Conservation (phyloP, 2,113 vertebrate genomes). For the Tachuris rubrigastra region DNA sequence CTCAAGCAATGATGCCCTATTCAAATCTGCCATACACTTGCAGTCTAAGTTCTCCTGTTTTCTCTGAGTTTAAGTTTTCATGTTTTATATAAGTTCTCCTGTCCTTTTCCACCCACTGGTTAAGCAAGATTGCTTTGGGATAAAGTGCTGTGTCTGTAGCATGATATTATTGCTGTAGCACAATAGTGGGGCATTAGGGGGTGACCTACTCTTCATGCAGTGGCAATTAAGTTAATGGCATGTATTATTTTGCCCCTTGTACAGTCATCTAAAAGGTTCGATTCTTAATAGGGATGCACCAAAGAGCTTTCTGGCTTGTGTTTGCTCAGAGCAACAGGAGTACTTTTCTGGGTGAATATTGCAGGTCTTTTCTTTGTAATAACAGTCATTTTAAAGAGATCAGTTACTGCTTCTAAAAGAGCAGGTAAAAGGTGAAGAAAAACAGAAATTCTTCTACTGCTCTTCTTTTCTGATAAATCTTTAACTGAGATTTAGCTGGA, state of each 20-base stretch:
- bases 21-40: background rate
- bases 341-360: background rate
- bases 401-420: background rate
- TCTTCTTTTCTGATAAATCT: background rate
- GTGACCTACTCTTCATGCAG: background rate
- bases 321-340: background rate
- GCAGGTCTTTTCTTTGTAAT: background rate
- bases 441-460: background rate
- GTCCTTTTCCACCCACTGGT: background rate
- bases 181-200: background rate
- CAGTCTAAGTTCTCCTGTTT: background rate
- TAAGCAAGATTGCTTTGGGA: background rate
- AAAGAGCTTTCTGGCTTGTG: background rate
- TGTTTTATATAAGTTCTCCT: background rate
- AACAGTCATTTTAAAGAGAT: background rate
- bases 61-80: background rate
- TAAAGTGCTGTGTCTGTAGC: background rate
- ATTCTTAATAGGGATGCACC: background rate
- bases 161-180: background rate
- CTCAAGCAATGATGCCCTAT: background rate
- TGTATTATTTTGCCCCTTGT: background rate
- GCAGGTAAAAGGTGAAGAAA: background rate
- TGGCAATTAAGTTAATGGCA: background rate
- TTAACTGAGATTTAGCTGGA: background rate
- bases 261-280: background rate